phyloP scores from a whole-genome alignment of 2,888 invertebrate genomes.

The Argyresthia albistria region DNA sequence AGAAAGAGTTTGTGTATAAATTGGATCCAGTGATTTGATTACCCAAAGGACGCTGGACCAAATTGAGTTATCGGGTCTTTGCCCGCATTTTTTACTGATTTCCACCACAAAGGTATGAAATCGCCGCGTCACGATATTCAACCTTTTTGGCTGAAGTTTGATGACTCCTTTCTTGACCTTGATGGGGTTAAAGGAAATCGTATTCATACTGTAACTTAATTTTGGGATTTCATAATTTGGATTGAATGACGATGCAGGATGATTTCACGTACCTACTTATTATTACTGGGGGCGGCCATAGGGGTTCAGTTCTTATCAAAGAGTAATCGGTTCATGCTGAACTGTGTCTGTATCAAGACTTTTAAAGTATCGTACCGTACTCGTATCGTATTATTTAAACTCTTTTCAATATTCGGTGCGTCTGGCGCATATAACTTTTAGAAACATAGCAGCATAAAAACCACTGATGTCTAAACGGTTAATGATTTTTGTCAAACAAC shows the following conservation, averaged over 20 bases:
- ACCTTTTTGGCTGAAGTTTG: background rate
- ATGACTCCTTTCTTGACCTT: background rate
- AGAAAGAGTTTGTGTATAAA: background rate
- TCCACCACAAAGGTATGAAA: constrained; percentile 11
- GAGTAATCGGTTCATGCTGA: too few species aligned
- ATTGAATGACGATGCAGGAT: constrained; percentile 1
- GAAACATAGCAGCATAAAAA: too few species aligned
- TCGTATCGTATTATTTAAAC: too few species aligned
- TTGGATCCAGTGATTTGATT: constrained; percentile 4
- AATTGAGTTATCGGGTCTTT: constrained; percentile 32
- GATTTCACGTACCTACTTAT: background rate
- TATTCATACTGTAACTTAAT: background rate
- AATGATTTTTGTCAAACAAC: too few species aligned
- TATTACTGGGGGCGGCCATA: too few species aligned
- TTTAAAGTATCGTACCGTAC: too few species aligned
- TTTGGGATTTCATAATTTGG: background rate
- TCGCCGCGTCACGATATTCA: constrained; percentile 1
- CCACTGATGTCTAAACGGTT: too few species aligned
- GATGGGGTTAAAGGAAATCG: background rate
- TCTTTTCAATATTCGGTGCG: too few species aligned
- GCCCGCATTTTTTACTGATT: constrained; percentile 22
- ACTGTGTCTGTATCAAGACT: too few species aligned
- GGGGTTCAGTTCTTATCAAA: too few species aligned
- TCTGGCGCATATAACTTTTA: too few species aligned
- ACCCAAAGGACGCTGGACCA: constrained; percentile 16